phyloP scores from a whole-genome alignment of 2,888 invertebrate genomes.

The Mesochorus sp. region DNA sequence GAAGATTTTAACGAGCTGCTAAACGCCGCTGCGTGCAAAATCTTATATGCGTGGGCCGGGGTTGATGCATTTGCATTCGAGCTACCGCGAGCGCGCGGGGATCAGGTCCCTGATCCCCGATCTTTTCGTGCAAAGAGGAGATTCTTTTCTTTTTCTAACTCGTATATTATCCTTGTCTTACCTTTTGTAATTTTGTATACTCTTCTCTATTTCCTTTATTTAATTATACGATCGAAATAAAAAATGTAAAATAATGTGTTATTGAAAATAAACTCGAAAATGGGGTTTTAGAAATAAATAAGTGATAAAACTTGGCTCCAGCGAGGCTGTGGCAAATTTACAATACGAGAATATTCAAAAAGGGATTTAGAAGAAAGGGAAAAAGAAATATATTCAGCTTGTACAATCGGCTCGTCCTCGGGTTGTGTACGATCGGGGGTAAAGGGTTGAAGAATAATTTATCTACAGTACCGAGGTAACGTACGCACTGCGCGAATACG shows the following conservation, averaged over 20 bases:
- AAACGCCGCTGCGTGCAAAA: slow-evolving; percentile 62
- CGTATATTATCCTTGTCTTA: slow-evolving; percentile 4
- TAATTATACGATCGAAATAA: too few species aligned
- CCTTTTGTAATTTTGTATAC: slow-evolving; percentile 23
- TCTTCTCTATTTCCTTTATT: too few species aligned
- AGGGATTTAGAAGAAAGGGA: background rate
- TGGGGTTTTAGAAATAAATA: too few species aligned
- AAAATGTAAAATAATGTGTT: too few species aligned
- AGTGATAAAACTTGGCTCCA: too few species aligned
- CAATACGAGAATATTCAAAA: too few species aligned
- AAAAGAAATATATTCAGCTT: background rate
- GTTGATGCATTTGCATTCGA: slow-evolving; percentile 61
- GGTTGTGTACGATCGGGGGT: background rate
- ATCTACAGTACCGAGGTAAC: slow-evolving; percentile 11
- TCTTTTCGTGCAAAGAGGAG: slow-evolving; percentile 21
- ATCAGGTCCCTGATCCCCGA: slow-evolving; percentile 53
- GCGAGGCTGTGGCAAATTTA: too few species aligned
- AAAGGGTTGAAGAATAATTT: slow-evolving; percentile 37
- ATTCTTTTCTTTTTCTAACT: background rate
- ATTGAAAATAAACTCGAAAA: too few species aligned
- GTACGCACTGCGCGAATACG: slow-evolving; percentile 29
- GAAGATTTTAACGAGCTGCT: slow-evolving; percentile 65
- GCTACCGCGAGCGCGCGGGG: slow-evolving; percentile 55
- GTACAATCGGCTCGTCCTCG: background rate
- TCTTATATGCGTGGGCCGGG: slow-evolving; percentile 59